Evolutionary conservation across 2,888 invertebrate genomes (phyloP), one percentile per base, ranked within the genome.

Genomic region (Xanthia icteritia): DNA sequence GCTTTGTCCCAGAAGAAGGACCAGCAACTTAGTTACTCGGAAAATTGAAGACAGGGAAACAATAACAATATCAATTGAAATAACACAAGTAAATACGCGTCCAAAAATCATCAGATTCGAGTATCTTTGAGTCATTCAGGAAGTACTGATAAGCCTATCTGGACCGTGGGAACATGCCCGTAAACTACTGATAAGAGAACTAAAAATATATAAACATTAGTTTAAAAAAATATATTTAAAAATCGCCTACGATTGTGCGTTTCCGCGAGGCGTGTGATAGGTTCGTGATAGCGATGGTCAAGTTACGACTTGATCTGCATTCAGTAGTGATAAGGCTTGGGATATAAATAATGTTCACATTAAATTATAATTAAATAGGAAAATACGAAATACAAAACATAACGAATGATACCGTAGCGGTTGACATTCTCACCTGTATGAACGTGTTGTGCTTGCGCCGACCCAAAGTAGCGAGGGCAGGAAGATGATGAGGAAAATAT

Each of bases 81-180:
- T 85, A 67, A 86, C 64, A 45, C n/a, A 67, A 60, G 54, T 70
- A 76, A 82, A 78, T 71, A 86, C 63, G 48, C 73, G 63, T 70
- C 68, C 73, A 72, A 82, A 85, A 86, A 89, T 86, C 78, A 83
- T 80, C 81, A 87, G 77, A 88, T 86, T 89, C 77, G 70, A 77
- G 70, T 85, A 86, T 89, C 81, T n/a, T 63, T 85, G 86, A 90
- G 77, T 90, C 90, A 90, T 89, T 86, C 86, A 93, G 94, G 94
- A 94, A 93, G 91, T 76, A 51, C 77, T 75, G 94, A 94, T 94
- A 94, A 85, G 76, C 81, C 81, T 92, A 93, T 91, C 92, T 87
- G 74, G 81, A 94, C 93, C 95, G 95, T 95, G 95, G 94, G 95
- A 95, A 95, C 91, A 91, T 70, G 70, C 66, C 81, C 84, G 80